Base-by-base conservation (phyloP, 23 tunicate species). In the Halocynthia aurantium region DNA sequence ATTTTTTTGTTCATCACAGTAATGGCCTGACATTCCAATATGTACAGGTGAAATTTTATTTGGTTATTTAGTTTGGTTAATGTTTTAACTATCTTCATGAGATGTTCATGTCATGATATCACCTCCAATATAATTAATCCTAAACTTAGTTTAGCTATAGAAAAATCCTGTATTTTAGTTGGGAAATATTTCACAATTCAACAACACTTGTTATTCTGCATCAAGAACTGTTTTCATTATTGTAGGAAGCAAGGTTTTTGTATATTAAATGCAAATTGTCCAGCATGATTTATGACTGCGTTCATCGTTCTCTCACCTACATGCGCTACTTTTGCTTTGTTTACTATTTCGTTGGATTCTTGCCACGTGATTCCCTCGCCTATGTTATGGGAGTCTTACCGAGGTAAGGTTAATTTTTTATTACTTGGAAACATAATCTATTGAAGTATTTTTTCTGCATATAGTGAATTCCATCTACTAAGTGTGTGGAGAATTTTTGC, bases 271-370 rank as follows among this genome's bases (percentile, higher is more conserved):
- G 85, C 80, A 77, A 80, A 65, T 81, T 87, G 10, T 51, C 67
- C 6, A n/a, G 53, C 10, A 44, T 67, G 6, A 6, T 87, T 12
- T 15, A 52, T 22, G 15, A 50, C 8, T 56, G 82, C 52, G 63
- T 31, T 13, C 50, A 57, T 5, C 22, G 19, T 11, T 69, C 71
- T 53, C 9, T 56, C 18, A 61, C 17, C 20, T 52, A 54, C 52
- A 49, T 82, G 8, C 81, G 63, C 22, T 69, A 87, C 63, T 87
- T 81, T 71, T 31, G 76, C 7, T 13, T 82, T 10, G 50, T 76
- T 10, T 87, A 87, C 72, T 87, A 87, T 80, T 20, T 81, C 11
- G 12, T 87, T 60, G 93, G 93, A 55, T 84, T 81, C 22, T n/a
- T 87, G 31, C 63, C 80, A 10, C 67, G 93, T 70, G 77, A 77